A percentile compares a stretch with the other conserved stretches of the same genome.
Conservation (phyloP, 1,140 invertebrate genomes). For the Melitaea cinxia region DNA sequence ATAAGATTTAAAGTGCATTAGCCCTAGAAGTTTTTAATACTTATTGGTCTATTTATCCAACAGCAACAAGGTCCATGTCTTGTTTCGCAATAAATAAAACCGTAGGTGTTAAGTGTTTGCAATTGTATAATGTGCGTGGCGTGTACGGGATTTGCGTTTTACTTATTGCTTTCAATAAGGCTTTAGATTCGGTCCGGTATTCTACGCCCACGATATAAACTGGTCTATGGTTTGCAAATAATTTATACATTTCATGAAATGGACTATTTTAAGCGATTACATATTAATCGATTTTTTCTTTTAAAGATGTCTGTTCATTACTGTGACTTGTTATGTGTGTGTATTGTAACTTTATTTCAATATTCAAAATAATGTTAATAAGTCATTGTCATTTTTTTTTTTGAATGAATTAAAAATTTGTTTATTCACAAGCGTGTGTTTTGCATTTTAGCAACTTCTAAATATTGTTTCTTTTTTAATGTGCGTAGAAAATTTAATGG, state of each 20-base stretch:
- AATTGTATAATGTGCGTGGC: constrained; percentile 31
- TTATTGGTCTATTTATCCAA: constrained; percentile 30
- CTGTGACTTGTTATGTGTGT: neutral
- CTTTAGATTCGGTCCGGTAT: constrained; percentile 37
- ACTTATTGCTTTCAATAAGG: constrained; percentile 45
- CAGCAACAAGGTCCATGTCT: constrained; percentile 18
- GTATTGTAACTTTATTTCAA: too few relatives aligned
- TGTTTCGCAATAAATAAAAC: constrained; percentile 38
- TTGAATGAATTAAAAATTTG: too few relatives aligned
- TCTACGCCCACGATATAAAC: constrained; percentile 45
- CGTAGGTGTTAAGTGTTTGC: constrained; percentile 44
- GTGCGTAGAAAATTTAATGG: too few relatives aligned
- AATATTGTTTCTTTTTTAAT: too few relatives aligned
- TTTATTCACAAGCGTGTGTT: too few relatives aligned
- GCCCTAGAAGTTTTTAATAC: constrained; percentile 3
- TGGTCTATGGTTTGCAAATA: constrained; percentile 24
- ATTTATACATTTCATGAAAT: constrained; percentile 26
- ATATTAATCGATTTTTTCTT: constrained; percentile 2
- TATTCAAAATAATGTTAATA: too few relatives aligned
- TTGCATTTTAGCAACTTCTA: too few relatives aligned
- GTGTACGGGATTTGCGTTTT: constrained; percentile 44
- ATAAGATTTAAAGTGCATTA: too few relatives aligned
- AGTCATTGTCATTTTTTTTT: too few relatives aligned
- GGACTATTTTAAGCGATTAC: neutral
- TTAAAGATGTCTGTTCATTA: neutral